phyloP scores from a whole-genome alignment of 2,888 invertebrate species.

The Taphrorychus bicolor region DNA sequence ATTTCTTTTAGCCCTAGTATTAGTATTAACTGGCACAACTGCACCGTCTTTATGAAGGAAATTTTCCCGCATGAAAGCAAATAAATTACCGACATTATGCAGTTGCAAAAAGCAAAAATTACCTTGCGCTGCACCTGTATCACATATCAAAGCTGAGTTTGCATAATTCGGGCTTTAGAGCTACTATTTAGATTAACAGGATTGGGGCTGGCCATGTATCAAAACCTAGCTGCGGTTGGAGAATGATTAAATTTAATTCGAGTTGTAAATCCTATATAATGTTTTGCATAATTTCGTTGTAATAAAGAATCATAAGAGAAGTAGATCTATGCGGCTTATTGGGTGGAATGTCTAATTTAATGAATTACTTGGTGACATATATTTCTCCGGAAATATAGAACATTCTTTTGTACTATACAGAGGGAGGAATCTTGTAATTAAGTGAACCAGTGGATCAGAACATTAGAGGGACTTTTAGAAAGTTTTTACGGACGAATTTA shows the following conservation, averaged over 20 bases:
- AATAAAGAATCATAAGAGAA: not conserved
- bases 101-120: slow-evolving; percentile 11
- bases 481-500: not conserved
- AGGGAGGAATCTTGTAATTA: not conserved
- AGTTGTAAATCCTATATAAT: not conserved
- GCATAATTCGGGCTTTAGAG: slow-evolving; percentile 12
- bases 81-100: slow-evolving; percentile 5
- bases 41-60: not conserved
- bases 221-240: not conserved
- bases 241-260: slow-evolving; percentile 14
- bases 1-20: not conserved
- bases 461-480: not conserved
- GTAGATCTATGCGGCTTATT: too few species aligned
- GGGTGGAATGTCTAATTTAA: too few species aligned
- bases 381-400: too few species aligned
- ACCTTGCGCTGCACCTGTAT: slow-evolving; percentile 1
- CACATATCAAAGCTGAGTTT: slow-evolving; percentile 16
- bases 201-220: slow-evolving; percentile 5
- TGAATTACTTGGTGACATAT: too few species aligned
- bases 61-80: not conserved
- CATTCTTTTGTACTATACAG: not conserved
- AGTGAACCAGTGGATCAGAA: slow-evolving; percentile 3
- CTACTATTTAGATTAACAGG: slow-evolving; percentile 18
- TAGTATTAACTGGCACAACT: too few species aligned
- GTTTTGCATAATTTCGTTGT: not conserved